Evolutionary conservation across 2,797 vertebrate species (phyloP), one percentile per base, ranked within the genome.

Genomic region (Sebastes oblongus): DNA sequence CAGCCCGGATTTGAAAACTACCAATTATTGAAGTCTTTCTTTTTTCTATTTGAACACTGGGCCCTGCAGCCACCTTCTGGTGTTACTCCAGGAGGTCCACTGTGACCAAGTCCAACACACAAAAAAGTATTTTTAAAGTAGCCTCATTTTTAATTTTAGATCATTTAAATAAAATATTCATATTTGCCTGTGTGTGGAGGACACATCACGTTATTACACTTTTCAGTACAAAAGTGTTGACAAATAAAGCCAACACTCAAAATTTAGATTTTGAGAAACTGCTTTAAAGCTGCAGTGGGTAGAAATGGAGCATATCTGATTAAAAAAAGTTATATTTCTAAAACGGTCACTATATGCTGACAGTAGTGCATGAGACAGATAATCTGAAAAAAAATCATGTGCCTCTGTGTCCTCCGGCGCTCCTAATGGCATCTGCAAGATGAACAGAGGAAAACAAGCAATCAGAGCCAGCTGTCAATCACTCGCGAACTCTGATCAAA

Each of bases 401-500:
- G 46, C 16, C 46, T 50, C 46, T 50, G 46, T 20, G 0, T 50
- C 46, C 46, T 50, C 46, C 7, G 18, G 46, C 0, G 46, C 7
- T 42, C 39, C 39, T 42, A 16, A 42, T 0, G 6, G 1, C 39
- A 16, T 42, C 39, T 42, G 39, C 39, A 42, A 16, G 39, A 42
- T 16, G 14, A 16, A 6, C 1, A 1, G 39, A 42, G 39, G 39
- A 42, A 16, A 42, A 42, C 39, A 42, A 42, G 14, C 39, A 42
- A 16, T 42, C 39, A 42, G 14, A 42, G 39, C 46, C 18, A 50
- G 46, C 46, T 50, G 46, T 50, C 46, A 50, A 50, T 50, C 46
- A 20, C 46, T 46, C 42, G 16, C 42, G 0, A 46, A 46, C 42
- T 20, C 46, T 0, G 0, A 20, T 20, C 7, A 50, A 20, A 50